phyloP scores from a whole-genome alignment of 2,797 vertebrate species.

The Fringilla coelebs region DNA sequence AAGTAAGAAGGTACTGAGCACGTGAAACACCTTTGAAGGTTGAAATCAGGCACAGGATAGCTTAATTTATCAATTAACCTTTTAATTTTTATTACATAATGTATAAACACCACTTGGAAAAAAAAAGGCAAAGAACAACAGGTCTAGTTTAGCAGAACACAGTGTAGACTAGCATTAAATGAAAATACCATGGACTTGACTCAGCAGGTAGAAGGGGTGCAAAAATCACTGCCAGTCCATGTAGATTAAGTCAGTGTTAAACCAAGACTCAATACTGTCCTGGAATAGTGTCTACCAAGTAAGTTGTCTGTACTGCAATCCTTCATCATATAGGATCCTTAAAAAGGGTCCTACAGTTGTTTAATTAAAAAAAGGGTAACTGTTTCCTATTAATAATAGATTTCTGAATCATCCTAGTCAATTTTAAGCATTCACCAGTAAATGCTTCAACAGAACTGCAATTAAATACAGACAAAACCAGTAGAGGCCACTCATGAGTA shows the following conservation, averaged over 20 bases:
- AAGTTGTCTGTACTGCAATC: neutral
- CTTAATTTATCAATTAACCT: neutral
- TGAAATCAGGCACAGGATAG: neutral
- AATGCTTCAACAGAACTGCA: constrained; percentile 22
- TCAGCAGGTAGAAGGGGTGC: neutral
- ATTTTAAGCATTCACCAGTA: constrained; percentile 13
- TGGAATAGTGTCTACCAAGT: neutral
- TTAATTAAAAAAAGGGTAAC: neutral
- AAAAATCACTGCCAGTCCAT: neutral
- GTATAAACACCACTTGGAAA: constrained; percentile 23
- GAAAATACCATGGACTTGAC: neutral
- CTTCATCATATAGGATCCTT: neutral
- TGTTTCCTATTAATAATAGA: neutral
- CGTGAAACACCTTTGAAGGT: neutral
- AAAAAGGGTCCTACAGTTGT: neutral
- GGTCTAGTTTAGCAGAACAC: constrained; percentile 34
- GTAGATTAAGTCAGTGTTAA: neutral
- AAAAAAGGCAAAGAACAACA: neutral
- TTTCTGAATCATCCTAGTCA: neutral
- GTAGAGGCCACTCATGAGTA: constrained; percentile 25
- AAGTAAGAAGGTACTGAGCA: neutral
- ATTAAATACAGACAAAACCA: neutral
- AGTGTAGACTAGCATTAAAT: neutral
- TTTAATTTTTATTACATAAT: constrained; percentile 58
- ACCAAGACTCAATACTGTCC: neutral